These are phyloP conservation scores for Cyprinodon brontotheroides DNA, from an alignment of 2,113 vertebrate genomes.

Conservation along the genomic window DNA sequence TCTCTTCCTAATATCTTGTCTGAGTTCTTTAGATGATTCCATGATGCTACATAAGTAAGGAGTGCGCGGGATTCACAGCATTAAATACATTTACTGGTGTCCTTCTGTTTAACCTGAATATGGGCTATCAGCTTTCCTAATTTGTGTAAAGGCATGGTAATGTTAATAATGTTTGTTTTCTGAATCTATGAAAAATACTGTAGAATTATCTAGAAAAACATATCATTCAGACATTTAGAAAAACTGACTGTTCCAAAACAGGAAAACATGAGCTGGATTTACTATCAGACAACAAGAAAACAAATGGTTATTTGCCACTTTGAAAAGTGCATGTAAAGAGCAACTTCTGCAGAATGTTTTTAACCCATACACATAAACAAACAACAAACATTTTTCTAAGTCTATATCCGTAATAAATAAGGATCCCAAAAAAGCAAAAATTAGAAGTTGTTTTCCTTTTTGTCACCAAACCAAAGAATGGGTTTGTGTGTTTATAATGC, in stretches of 20 bases:
- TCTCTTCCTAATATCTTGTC: too few relatives aligned
- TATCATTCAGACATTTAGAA: not conserved
- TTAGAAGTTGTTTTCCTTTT: conserved; percentile 32
- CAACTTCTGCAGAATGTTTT: not conserved
- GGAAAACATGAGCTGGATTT: not conserved
- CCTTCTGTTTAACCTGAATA: not conserved
- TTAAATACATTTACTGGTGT: not conserved
- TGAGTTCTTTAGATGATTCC: too few relatives aligned
- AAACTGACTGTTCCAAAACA: not conserved
- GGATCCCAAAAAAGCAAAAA: conserved; percentile 27
- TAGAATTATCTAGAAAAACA: not conserved
- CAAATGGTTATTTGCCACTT: not conserved
- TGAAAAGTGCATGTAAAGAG: not conserved
- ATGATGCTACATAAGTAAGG: too few relatives aligned
- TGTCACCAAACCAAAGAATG: conserved; percentile 36
- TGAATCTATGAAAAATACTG: not conserved
- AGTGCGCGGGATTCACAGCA: too few relatives aligned
- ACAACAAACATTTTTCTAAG: not conserved
- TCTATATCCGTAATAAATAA: not conserved
- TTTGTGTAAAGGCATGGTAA: not conserved
- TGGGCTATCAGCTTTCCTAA: not conserved
- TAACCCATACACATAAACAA: not conserved
- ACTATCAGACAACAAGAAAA: not conserved
- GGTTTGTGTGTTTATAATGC: conserved; percentile 33
- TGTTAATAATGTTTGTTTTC: not conserved